These are phyloP conservation scores for Zaprionus taronus DNA, from an alignment of 1,140 invertebrate genomes.

Conservation along the genomic window DNA sequence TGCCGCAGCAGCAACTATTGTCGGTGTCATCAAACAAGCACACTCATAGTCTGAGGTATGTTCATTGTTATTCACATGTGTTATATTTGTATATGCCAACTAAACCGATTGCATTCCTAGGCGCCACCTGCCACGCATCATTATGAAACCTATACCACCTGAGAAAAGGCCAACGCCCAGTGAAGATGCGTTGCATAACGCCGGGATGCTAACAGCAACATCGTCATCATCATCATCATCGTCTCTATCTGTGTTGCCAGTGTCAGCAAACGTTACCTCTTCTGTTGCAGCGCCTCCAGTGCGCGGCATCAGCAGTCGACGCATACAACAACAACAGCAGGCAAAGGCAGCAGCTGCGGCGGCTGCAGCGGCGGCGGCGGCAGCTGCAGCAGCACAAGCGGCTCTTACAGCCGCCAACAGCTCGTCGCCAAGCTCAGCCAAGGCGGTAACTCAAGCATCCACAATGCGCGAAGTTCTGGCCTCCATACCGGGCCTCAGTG, in stretches of 20 bases:
- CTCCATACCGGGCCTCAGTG: conserved; percentile 95
- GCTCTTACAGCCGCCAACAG: conserved; percentile 21
- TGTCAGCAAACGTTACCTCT: conserved; percentile 19
- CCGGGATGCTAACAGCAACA: conserved; percentile 28
- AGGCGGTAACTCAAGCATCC: conserved; percentile 84
- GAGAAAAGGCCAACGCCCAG: conserved; percentile 73
- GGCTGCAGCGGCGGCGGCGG: conserved; percentile 53
- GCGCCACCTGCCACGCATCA: conserved; percentile 83
- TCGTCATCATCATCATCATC: conserved; percentile 4
- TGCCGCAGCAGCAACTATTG: conserved; percentile 25
- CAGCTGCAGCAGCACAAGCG: conserved; percentile 52
- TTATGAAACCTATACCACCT: conserved; percentile 82
- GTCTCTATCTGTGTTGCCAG: conserved; percentile 10
- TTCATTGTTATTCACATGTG: neutral
- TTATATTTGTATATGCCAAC: neutral
- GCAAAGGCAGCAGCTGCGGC: conserved; percentile 72
- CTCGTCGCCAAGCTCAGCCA: conserved; percentile 48
- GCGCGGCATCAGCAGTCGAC: conserved; percentile 73
- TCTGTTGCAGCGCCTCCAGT: conserved; percentile 48
- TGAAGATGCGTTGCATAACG: conserved; percentile 44
- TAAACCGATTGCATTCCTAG: conserved; percentile 28
- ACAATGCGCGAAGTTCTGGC: conserved; percentile 95
- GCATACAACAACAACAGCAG: conserved; percentile 80
- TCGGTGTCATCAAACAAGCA: conserved; percentile 67
- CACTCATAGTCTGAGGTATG: conserved; percentile 76